These are phyloP conservation scores for Venusia cambrica DNA, from an alignment of 2,888 invertebrate species.

Conservation along the genomic window DNA sequence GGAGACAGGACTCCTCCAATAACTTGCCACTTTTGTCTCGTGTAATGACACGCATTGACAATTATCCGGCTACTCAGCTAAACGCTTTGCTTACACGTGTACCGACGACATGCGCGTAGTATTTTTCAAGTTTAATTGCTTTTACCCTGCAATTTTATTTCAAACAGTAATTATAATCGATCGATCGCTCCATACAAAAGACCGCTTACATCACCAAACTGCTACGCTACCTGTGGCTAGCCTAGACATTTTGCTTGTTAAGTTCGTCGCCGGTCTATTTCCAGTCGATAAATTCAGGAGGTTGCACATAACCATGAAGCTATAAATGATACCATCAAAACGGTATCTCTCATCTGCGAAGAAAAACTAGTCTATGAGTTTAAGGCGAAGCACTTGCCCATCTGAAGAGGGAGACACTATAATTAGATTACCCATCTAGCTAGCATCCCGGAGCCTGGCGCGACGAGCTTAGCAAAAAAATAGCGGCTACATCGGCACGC, in stretches of 20 bases:
- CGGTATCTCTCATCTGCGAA: constrained; percentile 32
- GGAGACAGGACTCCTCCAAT: constrained; percentile 34
- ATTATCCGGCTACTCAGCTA: constrained; percentile 36
- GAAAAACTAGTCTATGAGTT: constrained; percentile 48
- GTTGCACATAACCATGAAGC: constrained; percentile 24
- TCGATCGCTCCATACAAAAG: constrained; percentile 16
- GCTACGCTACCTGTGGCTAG: constrained; percentile 13
- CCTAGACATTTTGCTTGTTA: constrained; percentile 17
- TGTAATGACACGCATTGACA: constrained; percentile 39
- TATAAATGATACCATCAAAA: constrained; percentile 31
- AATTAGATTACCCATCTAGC: constrained; percentile 70
- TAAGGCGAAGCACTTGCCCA: constrained; percentile 48
- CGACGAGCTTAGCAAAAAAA: constrained; percentile 69
- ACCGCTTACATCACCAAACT: too few species aligned
- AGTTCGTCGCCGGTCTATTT: constrained; percentile 17
- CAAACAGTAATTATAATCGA: constrained; percentile 24
- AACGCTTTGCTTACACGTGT: constrained; percentile 37
- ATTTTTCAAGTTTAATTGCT: constrained; percentile 13
- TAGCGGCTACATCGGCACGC: constrained; percentile 54
- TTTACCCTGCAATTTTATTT: constrained; percentile 24
- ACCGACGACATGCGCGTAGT: constrained; percentile 27
- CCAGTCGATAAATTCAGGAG: constrained; percentile 22
- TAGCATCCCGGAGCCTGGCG: constrained; percentile 50
- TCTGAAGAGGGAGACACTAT: constrained; percentile 56
- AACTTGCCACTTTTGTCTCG: constrained; percentile 31